Conservation (phyloP, 2,113 vertebrate genomes). For the Menidia beryllina region DNA sequence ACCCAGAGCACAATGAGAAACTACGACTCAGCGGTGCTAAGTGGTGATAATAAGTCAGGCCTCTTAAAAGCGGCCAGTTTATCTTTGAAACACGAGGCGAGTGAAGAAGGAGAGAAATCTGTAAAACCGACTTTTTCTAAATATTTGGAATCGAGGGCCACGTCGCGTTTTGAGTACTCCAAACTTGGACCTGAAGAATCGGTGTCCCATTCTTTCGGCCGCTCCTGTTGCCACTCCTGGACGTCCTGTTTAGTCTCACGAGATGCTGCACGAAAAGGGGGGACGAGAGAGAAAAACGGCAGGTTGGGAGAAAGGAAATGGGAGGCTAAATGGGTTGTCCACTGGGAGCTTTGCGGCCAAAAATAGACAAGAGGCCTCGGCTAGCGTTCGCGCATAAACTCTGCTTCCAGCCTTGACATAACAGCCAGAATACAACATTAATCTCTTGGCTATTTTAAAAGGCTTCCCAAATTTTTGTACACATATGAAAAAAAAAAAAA, state of each 20-base stretch:
- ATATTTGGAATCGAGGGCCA: neutral
- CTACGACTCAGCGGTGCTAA: too few relatives aligned
- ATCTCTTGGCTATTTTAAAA: neutral
- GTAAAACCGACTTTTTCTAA: constrained; percentile 3
- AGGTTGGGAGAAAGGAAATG: constrained; percentile 40
- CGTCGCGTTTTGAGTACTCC: neutral
- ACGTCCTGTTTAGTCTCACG: neutral
- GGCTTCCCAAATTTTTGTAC: too few relatives aligned
- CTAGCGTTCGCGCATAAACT: constrained; percentile 29
- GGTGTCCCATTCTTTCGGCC: neutral
- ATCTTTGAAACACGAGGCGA: constrained; percentile 9
- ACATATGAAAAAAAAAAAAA: too few relatives aligned
- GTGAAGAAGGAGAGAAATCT: neutral
- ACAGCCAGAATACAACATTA: neutral
- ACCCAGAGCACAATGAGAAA: neutral
- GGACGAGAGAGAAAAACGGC: neutral
- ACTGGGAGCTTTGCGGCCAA: constrained; percentile 46
- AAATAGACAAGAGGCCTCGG: constrained; percentile 53
- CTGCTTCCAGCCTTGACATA: neutral
- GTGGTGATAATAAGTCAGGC: neutral
- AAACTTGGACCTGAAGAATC: neutral
- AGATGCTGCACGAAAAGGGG: neutral
- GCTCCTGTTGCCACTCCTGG: neutral
- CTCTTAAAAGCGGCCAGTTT: constrained; percentile 5
- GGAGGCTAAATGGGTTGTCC: constrained; percentile 40